Conservation (phyloP, 2,113 vertebrate genomes). For the Syngnathus floridae region DNA sequence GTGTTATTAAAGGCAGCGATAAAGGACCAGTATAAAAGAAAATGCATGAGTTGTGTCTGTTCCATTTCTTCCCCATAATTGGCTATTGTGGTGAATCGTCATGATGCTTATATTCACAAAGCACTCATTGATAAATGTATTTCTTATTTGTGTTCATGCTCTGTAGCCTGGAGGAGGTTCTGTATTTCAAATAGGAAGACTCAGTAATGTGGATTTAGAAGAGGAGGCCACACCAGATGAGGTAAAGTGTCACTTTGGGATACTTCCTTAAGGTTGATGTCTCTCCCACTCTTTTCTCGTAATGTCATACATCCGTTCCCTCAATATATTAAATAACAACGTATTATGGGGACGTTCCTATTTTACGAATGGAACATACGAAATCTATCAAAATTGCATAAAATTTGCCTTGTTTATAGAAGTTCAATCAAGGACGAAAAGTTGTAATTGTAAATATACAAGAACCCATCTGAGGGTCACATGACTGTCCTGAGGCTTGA, state of each 20-base stretch:
- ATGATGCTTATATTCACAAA: not conserved
- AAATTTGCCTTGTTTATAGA: not conserved
- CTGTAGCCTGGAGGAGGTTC: constrained; percentile 65
- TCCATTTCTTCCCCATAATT: not conserved
- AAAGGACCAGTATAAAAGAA: too few species aligned
- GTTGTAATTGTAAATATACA: too few species aligned
- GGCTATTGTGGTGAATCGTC: not conserved
- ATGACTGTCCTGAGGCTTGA: not conserved
- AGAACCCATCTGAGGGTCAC: not conserved
- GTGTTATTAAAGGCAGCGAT: too few species aligned
- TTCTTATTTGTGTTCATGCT: constrained; percentile 7
- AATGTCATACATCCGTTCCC: too few species aligned
- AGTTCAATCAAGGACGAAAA: not conserved
- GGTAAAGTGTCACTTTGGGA: constrained; percentile 53
- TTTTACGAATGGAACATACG: not conserved
- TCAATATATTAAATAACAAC: too few species aligned
- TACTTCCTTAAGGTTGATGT: too few species aligned
- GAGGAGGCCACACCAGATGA: constrained; percentile 74
- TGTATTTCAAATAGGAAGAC: constrained; percentile 78
- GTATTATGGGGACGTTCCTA: not conserved
- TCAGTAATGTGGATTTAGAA: constrained; percentile 87
- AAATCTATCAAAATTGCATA: not conserved
- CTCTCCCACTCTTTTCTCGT: not conserved
- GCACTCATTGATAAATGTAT: not conserved
- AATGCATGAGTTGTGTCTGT: not conserved